A percentile compares a stretch with the other conserved stretches of the same genome.
These are phyloP conservation scores for Aplidium turbinatum DNA, from an alignment of 23 tunicate species.

Conservation along the genomic window DNA sequence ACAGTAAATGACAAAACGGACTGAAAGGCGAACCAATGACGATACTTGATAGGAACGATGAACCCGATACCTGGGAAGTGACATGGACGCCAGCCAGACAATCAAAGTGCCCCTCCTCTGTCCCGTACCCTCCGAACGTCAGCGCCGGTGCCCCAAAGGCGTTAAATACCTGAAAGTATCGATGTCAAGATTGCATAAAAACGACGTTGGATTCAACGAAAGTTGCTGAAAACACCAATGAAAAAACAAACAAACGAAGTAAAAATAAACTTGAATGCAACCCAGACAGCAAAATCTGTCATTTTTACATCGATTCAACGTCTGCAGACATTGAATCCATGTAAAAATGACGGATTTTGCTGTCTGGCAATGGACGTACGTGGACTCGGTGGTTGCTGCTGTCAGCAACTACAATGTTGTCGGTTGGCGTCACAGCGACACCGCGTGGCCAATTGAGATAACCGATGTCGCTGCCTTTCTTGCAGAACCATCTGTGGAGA, in stretches of 20 bases:
- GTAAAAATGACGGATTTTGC: too few species aligned
- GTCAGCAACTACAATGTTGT: conserved; percentile 54
- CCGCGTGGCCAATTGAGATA: conserved; percentile 69
- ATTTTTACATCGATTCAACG: too few species aligned
- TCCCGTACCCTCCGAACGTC: conserved; percentile 55
- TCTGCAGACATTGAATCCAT: too few species aligned
- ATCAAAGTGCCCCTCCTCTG: conserved; percentile 50
- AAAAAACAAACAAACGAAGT: too few species aligned
- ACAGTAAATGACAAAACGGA: too few species aligned
- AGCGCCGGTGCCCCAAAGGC: conserved; percentile 16
- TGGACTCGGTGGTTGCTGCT: conserved; percentile 75
- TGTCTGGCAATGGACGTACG: conserved; percentile 19
- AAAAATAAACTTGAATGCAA: too few species aligned
- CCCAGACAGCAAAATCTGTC: too few species aligned
- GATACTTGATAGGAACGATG: too few species aligned
- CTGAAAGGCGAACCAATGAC: too few species aligned
- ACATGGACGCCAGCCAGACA: conserved; percentile 70
- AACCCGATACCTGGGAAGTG: conserved; percentile 52
- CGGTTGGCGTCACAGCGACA: conserved; percentile 41
- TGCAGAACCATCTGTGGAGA: conserved; percentile 47
- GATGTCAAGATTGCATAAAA: too few species aligned
- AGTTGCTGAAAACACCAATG: too few species aligned
- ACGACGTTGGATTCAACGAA: too few species aligned
- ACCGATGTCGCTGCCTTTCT: conserved; percentile 59
- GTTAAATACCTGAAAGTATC: conserved; percentile 49